Evolutionary conservation across 2,113 vertebrate species (phyloP).

Genomic region (Lamprologus tigripictilis): DNA sequence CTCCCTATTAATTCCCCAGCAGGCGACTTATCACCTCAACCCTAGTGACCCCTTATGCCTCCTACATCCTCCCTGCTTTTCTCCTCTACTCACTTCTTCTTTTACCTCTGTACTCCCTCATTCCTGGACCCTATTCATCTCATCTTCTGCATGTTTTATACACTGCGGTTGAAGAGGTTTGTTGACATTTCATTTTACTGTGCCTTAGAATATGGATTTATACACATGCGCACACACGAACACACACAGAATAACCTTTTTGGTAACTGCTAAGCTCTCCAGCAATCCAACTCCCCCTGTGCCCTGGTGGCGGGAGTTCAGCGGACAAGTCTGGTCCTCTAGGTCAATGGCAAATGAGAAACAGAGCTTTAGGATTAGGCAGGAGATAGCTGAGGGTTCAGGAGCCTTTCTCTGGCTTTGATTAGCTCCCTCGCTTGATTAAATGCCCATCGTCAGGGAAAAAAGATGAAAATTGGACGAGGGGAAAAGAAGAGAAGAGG

Average conservation of each 20-base stretch:
- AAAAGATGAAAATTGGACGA: slow-evolving; percentile 61
- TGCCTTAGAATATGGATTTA: slow-evolving; percentile 49
- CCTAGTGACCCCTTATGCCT: slow-evolving; percentile 51
- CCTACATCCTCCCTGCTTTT: slow-evolving; percentile 51
- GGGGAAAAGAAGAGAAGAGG: slow-evolving; percentile 24
- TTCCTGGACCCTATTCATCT: slow-evolving; percentile 58
- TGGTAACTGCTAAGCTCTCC: slow-evolving; percentile 22
- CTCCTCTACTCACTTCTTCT: slow-evolving; percentile 16
- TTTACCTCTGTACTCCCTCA: slow-evolving; percentile 38
- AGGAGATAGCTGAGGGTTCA: slow-evolving; percentile 60
- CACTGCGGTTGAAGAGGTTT: slow-evolving; percentile 49
- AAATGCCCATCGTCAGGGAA: slow-evolving; percentile 61
- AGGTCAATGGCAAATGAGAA: slow-evolving; percentile 66
- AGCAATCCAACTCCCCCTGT: neutral
- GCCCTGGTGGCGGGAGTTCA: slow-evolving; percentile 43
- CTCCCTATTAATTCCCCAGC: slow-evolving; percentile 70
- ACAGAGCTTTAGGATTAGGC: slow-evolving; percentile 62
- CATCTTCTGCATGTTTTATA: slow-evolving; percentile 41
- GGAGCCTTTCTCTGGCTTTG: slow-evolving; percentile 65
- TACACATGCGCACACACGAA: neutral
- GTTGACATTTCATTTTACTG: slow-evolving; percentile 57
- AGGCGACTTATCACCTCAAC: slow-evolving; percentile 71
- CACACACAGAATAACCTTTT: slow-evolving; percentile 34
- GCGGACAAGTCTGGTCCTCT: slow-evolving; percentile 53
- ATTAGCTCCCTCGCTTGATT: slow-evolving; percentile 66